Evolutionary conservation across 2,113 vertebrate genomes (phyloP), one percentile per base, ranked within the genome.

Genomic region (Naja naja): DNA sequence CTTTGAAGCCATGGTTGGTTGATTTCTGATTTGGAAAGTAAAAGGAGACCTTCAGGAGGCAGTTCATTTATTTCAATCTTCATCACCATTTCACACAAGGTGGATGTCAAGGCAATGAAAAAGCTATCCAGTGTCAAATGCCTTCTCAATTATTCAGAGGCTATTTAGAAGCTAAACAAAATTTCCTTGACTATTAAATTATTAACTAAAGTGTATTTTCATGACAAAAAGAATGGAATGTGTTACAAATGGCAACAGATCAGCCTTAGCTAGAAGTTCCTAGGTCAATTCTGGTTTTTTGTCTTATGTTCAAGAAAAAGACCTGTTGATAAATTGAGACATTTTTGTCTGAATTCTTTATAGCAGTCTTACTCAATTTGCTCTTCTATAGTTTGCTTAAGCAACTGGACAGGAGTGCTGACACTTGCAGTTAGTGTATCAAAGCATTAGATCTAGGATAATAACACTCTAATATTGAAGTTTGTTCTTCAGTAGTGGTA

Each of bases 61-160:
- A 94, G 86, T 39, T 96, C 95, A 95, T 92, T 96, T 94, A 94
- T 93, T 96, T 97, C 89, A 93, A 96, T 97, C 96, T 97, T 97
- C 96, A 96, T 97, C 92, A 92, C 74, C 30, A 0, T 94, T 97
- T 96, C 94, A 94, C 56, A 89, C 86, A 88, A 88, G 14, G 39
- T 93, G 34, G 90, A 90, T 94, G 85, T 92, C 92, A 93, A 95
- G 93, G 60, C 86, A 47, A 91, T 56, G 89, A 93, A 93, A 94
- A 95, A 85, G 64, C 87, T 97, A 94, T 98, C 96, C 94, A 74
- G 92, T 97, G 85, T 94, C 94, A 96, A 95, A 97, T 96, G 93
- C 49, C 30, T 52, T 74, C 43, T 98, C 52, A 98, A 98, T 98
- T 97, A 98, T 98, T 98, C 86, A 98, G 91, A 64, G 60, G n/a